Evolutionary conservation across 2,797 vertebrate species (phyloP).

Genomic region (Oreochromis grahami): DNA sequence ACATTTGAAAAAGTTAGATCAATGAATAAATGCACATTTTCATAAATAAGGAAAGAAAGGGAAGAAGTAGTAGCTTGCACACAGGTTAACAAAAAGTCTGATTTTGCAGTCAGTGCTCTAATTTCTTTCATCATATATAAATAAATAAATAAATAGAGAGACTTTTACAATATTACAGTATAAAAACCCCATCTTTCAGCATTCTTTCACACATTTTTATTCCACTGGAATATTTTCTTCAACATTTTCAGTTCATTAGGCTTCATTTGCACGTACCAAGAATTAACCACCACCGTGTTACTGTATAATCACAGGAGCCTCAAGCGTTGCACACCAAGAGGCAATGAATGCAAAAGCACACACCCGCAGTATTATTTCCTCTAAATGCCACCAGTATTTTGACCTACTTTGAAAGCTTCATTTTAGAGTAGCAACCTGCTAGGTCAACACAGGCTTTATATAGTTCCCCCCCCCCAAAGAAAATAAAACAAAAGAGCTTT

Average conservation of each 20-base stretch:
- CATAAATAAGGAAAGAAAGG: not conserved
- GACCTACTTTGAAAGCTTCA: constrained; percentile 24
- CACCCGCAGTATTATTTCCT: not conserved
- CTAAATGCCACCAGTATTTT: constrained; percentile 6
- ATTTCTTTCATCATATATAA: not conserved
- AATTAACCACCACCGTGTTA: not conserved
- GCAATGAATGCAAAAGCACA: not conserved
- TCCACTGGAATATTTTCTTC: not conserved
- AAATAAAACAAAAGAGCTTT: not conserved
- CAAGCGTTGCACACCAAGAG: not conserved
- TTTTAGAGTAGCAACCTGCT: not conserved
- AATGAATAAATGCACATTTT: not conserved
- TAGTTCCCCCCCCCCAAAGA: not conserved
- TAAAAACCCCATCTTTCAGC: not conserved
- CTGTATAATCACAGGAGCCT: not conserved
- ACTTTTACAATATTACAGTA: not conserved
- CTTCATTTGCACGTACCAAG: not conserved
- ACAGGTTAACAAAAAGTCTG: not conserved
- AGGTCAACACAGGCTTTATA: not conserved
- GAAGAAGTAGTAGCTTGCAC: not conserved
- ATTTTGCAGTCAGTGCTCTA: not conserved
- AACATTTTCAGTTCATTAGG: not conserved
- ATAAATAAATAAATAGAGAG: not conserved
- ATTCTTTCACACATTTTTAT: not conserved
- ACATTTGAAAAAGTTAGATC: not conserved